Evolutionary conservation across 2,797 vertebrate species (phyloP), one percentile per base, ranked within the genome.

Genomic region (Tolypeutes matacus): DNA sequence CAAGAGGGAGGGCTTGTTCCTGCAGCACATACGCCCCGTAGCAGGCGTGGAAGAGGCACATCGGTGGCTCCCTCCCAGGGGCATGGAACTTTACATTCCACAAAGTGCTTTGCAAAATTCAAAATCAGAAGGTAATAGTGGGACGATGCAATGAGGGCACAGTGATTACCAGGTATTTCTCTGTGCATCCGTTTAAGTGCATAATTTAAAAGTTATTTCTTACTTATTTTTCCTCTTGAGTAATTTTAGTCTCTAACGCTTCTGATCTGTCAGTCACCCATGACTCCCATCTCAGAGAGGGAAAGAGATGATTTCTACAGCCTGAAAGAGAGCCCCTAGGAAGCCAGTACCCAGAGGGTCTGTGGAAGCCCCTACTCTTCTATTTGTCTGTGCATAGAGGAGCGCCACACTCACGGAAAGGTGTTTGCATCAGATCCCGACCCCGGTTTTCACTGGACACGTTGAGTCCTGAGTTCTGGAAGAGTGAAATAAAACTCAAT

Each of bases 401-500:
- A 56, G 18, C 76, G 12, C 49, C 7, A 17, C 34, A 29, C 78
- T 49, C 36, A 91, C 23, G 85, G 92, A 94, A 62, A 60, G 42
- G 94, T 9, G 0, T 34, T 93, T 72, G 86, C 1, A 96, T 94
- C 89, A 97, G 97, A 96, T 96, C 97, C 95, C 90, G 90, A 98
- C 96, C 96, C 65, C 69, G n/a, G 70, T 31, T 95, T 64, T 96
- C 91, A 97, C 58, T n/a, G 25, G 67, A 65, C 87, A 11, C 13
- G 53, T 92, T 60, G 90, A 34, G 75, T 97, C 95, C 95, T 96
- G 96, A 92, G 77, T 91, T 97, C 96, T 97, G 86, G 97, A 95
- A 46, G 97, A 96, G 70, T 98, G 93, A 97, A 98, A 98, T 92
- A 98, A 96, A 98, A 98, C 98, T 98, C 92, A 83, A 91, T 15